Base-by-base conservation (phyloP, 2,113 vertebrate genomes). In the Acrocephalus kingi region DNA sequence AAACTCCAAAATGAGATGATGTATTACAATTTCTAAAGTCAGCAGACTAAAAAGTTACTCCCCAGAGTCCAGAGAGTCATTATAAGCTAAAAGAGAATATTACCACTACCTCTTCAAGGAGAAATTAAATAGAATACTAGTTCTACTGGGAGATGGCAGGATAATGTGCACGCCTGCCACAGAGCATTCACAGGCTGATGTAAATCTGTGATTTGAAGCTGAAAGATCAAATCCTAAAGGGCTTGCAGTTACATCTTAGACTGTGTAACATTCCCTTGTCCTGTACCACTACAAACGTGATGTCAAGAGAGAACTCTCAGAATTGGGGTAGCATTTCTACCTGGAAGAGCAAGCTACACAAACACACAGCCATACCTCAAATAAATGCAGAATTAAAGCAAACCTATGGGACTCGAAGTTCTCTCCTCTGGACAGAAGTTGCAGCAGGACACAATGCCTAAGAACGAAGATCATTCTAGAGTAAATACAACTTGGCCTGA, bases 51-150 rank as follows among this genome's bases (percentile, higher is more conserved):
- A 54, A 87, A 80, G 59, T 85, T 88, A 93, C 17, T 85, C 94
- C 89, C 91, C 19, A 86, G 93, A 91, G 91, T 37, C 30, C 59
- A 93, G 46, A 90, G 75, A 95, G 63, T 72, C 87, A 94, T 88
- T 93, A 94, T 22, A 94, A 87, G 39, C 68, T 55, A 85, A 51
- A 80, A 86, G 64, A 85, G 51, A 80, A 2, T 80, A 85, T 48
- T 63, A 92, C 72, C 43, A 86, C 59, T 37, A 83, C 10, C 55
- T 93, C 63, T 96, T 94, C 87, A 94, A 95, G 91, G 94, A 90
- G 94, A 93, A 69, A 75, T 94, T 89, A 95, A 95, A 93, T 89
- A 93, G 91, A 91, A 69, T 91, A 49, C 51, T 69, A 58, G 51
- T 39, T 90, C 89, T 74, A 35, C 67, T 77, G 91, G 93, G 94